These are phyloP conservation scores for Acanthococcus lagerstroemiae DNA, from an alignment of 2,888 invertebrate species.

Conservation along the genomic window DNA sequence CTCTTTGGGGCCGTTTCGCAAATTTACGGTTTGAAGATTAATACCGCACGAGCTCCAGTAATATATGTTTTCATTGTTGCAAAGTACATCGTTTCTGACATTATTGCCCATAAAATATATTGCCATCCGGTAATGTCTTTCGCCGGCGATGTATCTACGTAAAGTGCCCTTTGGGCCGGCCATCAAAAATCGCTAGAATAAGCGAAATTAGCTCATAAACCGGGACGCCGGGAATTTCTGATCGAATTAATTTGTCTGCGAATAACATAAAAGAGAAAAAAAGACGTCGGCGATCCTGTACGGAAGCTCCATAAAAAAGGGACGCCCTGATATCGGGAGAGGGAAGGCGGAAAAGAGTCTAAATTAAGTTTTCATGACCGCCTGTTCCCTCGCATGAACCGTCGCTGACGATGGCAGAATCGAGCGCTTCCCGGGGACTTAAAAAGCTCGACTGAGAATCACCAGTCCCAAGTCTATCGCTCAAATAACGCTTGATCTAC, in stretches of 20 bases:
- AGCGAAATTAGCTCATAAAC: conserved; percentile 28
- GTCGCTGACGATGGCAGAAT: too few relatives aligned
- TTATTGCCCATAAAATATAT: conserved; percentile 29
- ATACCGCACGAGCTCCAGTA: conserved; percentile 23
- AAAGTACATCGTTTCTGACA: conserved; percentile 25
- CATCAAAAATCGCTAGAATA: conserved; percentile 17
- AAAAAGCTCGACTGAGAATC: too few relatives aligned
- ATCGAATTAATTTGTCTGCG: conserved; percentile 29
- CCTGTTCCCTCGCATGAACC: too few relatives aligned
- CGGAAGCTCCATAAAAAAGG: conserved; percentile 15
- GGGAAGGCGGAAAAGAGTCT: not conserved
- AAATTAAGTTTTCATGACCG: not conserved
- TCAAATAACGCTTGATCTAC: too few relatives aligned
- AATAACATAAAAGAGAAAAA: conserved; percentile 8
- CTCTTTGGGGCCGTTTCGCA: not conserved
- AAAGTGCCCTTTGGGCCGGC: conserved; percentile 21
- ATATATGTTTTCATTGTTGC: conserved; percentile 29
- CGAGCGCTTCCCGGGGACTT: too few relatives aligned
- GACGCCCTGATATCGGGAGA: conserved; percentile 2
- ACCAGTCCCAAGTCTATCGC: too few relatives aligned
- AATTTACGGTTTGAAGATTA: conserved; percentile 15
- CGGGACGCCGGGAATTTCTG: conserved; percentile 24
- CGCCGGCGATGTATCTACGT: conserved; percentile 9
- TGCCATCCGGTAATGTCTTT: conserved; percentile 24
- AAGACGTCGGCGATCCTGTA: conserved; percentile 14